These are phyloP conservation scores for Gephyroberyx darwinii DNA, from an alignment of 2,797 vertebrate genomes.

Conservation along the genomic window DNA sequence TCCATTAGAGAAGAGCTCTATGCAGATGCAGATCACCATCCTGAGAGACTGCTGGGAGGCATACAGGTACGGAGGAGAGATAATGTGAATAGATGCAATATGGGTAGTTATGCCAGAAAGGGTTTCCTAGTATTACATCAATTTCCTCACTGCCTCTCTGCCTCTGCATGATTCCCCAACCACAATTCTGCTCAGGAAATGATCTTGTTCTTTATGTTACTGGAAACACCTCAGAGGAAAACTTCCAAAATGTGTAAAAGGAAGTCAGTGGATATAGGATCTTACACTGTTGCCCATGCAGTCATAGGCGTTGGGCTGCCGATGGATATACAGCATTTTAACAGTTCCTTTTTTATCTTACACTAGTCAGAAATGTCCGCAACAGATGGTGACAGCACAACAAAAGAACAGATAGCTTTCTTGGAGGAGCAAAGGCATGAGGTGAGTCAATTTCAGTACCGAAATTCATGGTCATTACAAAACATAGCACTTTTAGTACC, in stretches of 20 bases:
- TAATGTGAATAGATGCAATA: neutral
- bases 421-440: conserved; percentile 85
- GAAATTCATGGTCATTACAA: conserved; percentile 4
- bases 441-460: conserved; percentile 67
- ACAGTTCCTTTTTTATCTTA: conserved; percentile 41
- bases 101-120: conserved; percentile 6
- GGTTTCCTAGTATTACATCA: neutral
- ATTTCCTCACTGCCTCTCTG: neutral
- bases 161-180: neutral
- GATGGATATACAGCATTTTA: conserved; percentile 20
- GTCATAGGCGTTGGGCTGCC: conserved; percentile 2
- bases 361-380: conserved; percentile 36
- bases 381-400: neutral
- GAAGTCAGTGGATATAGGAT: conserved; percentile 46
- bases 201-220: conserved; percentile 33
- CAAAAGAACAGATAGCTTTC: conserved; percentile 71
- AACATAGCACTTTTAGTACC: neutral
- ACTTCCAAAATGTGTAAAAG: conserved; percentile 69
- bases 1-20: neutral
- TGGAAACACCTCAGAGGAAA: conserved; percentile 62
- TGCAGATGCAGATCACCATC: neutral
- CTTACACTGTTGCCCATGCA: conserved; percentile 25
- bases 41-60: conserved; percentile 5
- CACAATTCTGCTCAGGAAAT: conserved; percentile 18
- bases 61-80: conserved; percentile 45